A percentile compares a stretch with the other conserved stretches of the same genome.
phyloP scores from a whole-genome alignment of 53 echinoderm and acorn worm genomes.

The Mesocentrotus franciscanus region DNA sequence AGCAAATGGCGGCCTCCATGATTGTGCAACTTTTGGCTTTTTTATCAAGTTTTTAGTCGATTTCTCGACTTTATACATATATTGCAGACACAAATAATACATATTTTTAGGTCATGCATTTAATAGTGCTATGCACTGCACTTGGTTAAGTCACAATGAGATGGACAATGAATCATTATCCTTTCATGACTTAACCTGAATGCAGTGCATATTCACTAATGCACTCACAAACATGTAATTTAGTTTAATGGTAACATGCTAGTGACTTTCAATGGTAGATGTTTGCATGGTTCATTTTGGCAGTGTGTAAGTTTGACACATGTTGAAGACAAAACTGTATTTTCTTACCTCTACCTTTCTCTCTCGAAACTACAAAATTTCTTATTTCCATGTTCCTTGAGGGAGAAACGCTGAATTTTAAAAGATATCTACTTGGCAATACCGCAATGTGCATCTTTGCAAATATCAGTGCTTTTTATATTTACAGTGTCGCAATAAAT shows the following conservation, averaged over 20 bases:
- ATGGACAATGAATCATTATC: too few species aligned
- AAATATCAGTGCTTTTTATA: conserved; percentile 2
- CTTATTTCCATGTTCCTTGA: not conserved
- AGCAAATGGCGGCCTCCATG: too few species aligned
- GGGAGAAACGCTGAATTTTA: not conserved
- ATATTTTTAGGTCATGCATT: too few species aligned
- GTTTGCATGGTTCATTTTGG: not conserved
- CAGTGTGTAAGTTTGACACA: not conserved
- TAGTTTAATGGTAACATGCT: not conserved
- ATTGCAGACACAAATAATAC: too few species aligned
- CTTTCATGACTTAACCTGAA: too few species aligned
- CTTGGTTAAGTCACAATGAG: too few species aligned
- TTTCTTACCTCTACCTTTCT: not conserved
- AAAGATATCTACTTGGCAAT: not conserved
- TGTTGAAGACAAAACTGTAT: not conserved
- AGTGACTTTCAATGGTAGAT: not conserved
- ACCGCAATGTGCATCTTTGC: not conserved
- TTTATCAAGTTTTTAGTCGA: too few species aligned
- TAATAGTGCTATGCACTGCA: too few species aligned
- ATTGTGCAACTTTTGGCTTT: too few species aligned
- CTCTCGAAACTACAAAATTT: not conserved
- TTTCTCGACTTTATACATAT: too few species aligned
- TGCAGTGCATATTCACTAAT: too few species aligned
- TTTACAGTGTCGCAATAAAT: conserved; percentile 31
- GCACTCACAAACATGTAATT: not conserved